phyloP scores from a whole-genome alignment of 1,140 invertebrate genomes.

The Aphis gossypii region DNA sequence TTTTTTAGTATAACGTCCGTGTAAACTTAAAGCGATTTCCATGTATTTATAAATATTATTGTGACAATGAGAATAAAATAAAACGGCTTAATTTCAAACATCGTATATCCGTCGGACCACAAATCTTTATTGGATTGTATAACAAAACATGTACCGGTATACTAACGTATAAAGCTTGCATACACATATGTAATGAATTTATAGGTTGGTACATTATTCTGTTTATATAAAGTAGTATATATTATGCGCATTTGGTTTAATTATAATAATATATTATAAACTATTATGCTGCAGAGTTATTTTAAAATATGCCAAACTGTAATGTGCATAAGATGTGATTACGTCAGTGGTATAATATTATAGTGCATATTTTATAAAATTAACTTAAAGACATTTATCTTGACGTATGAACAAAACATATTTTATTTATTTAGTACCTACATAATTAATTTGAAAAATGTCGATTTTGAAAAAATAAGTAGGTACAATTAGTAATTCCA shows the following conservation, averaged over 20 bases:
- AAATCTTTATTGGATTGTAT: not conserved
- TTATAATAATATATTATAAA: not conserved
- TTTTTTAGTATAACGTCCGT: not conserved
- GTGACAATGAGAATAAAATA: not conserved
- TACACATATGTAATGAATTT: not conserved
- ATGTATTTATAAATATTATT: not conserved
- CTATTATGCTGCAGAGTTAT: not conserved
- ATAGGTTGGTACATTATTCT: not conserved
- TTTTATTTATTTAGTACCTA: too few species aligned
- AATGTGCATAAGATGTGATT: not conserved
- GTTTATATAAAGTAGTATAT: not conserved
- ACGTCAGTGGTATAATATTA: not conserved
- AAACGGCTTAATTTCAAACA: slow-evolving; percentile 43
- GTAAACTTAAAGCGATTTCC: slow-evolving; percentile 5
- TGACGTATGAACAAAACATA: too few species aligned
- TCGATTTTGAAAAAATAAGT: too few species aligned
- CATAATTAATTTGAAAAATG: too few species aligned
- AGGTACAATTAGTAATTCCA: too few species aligned
- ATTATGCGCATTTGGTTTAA: not conserved
- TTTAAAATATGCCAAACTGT: not conserved
- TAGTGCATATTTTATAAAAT: too few species aligned
- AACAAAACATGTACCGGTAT: not conserved
- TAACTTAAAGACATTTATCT: too few species aligned
- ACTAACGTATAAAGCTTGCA: not conserved
- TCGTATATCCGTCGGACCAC: not conserved